Percentiles rank a stretch among this genome's conserved stretches.
Conservation (phyloP, 2,888 invertebrate species). For the Tridacna gigas region DNA sequence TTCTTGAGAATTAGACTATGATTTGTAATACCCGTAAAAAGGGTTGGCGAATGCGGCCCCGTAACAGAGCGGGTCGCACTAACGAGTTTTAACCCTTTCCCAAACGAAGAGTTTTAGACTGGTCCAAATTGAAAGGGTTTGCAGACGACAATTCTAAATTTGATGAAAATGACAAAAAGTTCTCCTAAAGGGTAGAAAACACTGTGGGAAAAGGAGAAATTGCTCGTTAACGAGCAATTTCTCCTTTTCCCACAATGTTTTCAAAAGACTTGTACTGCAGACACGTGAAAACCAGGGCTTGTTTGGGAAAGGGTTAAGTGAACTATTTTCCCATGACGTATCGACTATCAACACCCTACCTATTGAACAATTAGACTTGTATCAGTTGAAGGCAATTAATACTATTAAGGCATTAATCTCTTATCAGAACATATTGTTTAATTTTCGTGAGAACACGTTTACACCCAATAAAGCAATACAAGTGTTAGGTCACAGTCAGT, state of each 20-base stretch:
- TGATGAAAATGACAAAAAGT: no score
- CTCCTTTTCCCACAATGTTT: background rate
- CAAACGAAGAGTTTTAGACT: no score
- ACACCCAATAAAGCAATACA: slow-evolving; percentile 49
- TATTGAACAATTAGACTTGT: slow-evolving; percentile 34
- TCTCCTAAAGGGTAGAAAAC: background rate
- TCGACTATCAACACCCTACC: background rate
- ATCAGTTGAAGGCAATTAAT: slow-evolving; percentile 37
- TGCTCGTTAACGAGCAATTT: background rate
- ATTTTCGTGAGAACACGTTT: slow-evolving; percentile 53
- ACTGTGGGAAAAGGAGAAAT: background rate
- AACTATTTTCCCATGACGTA: slow-evolving; percentile 7
- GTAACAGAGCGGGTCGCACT: no score
- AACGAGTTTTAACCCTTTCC: no score
- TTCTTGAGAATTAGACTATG: no score
- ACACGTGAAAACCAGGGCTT: no score
- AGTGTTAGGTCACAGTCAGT: slow-evolving; percentile 49
- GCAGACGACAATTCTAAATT: no score
- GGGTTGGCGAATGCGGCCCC: no score
- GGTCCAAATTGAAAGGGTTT: no score
- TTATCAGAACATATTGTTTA: slow-evolving; percentile 37
- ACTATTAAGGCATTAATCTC: slow-evolving; percentile 25
- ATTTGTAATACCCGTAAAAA: no score
- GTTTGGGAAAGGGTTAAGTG: no score
- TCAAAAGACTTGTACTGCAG: background rate